Conservation (phyloP, 2,888 invertebrate genomes). For the Limnephilus auricula region DNA sequence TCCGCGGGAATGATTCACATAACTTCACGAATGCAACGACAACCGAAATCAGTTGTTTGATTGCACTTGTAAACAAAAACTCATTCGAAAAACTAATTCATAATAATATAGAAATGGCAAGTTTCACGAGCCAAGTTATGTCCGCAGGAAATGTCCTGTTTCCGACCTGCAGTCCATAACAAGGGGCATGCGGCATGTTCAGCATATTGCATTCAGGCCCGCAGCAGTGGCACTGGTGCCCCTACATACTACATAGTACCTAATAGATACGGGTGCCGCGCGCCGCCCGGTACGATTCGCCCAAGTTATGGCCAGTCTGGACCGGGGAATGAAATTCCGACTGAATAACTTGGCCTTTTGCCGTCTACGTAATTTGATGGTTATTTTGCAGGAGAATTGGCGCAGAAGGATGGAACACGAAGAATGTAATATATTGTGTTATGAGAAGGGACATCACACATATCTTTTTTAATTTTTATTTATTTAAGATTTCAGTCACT, state of each 20-base stretch:
- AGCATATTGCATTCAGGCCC: conserved; percentile 24
- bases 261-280: neutral
- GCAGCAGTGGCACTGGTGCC: no score
- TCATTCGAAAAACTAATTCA: neutral
- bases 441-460: neutral
- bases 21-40: no score
- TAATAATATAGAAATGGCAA: neutral
- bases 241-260: neutral
- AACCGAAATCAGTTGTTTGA: neutral
- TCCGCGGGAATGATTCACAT: no score
- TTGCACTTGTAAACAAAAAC: neutral
- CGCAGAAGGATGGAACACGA: neutral
- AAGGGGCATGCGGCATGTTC: neutral
- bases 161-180: conserved; percentile 20
- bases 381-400: conserved; percentile 11
- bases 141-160: neutral
- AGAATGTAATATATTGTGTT: neutral
- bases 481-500: neutral
- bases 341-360: conserved; percentile 27
- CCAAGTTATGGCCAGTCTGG: conserved; percentile 25
- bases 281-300: neutral
- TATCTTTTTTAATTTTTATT: neutral
- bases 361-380: conserved; percentile 27
- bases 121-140: neutral
- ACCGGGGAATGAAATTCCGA: conserved; percentile 33